These are phyloP conservation scores for Nineta flava DNA, from an alignment of 2,888 invertebrate species.

Conservation along the genomic window DNA sequence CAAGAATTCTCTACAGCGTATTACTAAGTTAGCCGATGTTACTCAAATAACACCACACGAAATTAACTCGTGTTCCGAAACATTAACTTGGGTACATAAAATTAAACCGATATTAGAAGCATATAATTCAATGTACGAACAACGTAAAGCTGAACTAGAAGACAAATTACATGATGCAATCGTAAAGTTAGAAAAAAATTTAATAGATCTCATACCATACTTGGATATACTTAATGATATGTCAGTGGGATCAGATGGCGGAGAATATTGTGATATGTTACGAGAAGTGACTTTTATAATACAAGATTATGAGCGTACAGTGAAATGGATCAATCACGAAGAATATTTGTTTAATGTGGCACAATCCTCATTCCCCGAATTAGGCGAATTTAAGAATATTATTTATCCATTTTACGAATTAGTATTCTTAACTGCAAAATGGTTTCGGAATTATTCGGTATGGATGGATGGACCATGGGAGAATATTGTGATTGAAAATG, in stretches of 20 bases:
- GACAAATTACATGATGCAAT: constrained; percentile 56
- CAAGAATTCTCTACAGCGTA: constrained; percentile 43
- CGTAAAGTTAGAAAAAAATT: constrained; percentile 49
- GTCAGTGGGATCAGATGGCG: constrained; percentile 62
- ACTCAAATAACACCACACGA: constrained; percentile 59
- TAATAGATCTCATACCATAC: constrained; percentile 56
- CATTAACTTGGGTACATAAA: constrained; percentile 67
- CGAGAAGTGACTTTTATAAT: constrained; percentile 60
- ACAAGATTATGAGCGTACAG: constrained; percentile 56
- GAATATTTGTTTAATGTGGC: constrained; percentile 75
- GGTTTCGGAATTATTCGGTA: constrained; percentile 67
- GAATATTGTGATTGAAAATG: constrained; percentile 58
- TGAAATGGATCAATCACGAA: constrained; percentile 79
- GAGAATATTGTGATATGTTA: constrained; percentile 63
- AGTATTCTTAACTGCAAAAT: constrained; percentile 50
- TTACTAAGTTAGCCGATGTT: constrained; percentile 58
- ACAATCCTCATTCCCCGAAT: constrained; percentile 53
- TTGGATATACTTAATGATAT: constrained; percentile 67
- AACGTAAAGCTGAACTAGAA: constrained; percentile 71
- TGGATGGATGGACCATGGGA: constrained; percentile 92
- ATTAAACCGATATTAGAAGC: constrained; percentile 70
- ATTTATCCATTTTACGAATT: constrained; percentile 54
- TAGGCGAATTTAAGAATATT: constrained; percentile 60
- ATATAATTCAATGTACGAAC: constrained; percentile 65
- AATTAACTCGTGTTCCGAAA: constrained; percentile 56